Percentiles rank a stretch among this genome's conserved stretches.
These are phyloP conservation scores for Hydrotaea cyrtoneurina DNA, from an alignment of 2,888 invertebrate species.

Conservation along the genomic window DNA sequence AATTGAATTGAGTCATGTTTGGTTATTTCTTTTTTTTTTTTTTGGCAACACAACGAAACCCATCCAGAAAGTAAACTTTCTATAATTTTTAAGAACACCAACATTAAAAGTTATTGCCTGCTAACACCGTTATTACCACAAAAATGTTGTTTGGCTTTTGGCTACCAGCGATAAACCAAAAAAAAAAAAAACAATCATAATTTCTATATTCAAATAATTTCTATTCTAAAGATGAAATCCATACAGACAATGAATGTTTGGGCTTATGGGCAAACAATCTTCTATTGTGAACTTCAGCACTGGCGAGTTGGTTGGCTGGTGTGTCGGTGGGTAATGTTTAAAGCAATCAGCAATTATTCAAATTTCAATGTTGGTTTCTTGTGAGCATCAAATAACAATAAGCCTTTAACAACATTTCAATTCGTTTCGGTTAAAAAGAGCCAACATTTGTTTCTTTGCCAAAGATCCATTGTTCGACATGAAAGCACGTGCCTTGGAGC, in stretches of 20 bases:
- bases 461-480: slow-evolving; percentile 52
- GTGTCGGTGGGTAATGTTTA: background rate
- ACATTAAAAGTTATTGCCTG: background rate
- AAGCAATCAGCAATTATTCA: slow-evolving; percentile 52
- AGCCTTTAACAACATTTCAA: slow-evolving; percentile 24
- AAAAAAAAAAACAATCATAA: slow-evolving; percentile 15
- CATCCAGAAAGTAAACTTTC: slow-evolving; percentile 49
- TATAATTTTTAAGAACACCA: slow-evolving; percentile 24
- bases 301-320: background rate
- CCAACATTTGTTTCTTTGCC: background rate
- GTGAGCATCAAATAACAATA: slow-evolving; percentile 12
- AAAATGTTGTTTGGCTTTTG: slow-evolving; percentile 44
- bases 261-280: background rate
- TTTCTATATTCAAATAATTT: slow-evolving; percentile 35
- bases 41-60: background rate
- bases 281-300: slow-evolving; percentile 40
- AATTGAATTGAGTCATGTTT: slow-evolving; percentile 55
- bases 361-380: slow-evolving; percentile 20
- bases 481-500: slow-evolving; percentile 63
- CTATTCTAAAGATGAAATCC: slow-evolving; percentile 13
- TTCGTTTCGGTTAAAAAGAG: slow-evolving; percentile 24
- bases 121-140: slow-evolving; percentile 9
- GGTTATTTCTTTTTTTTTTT: too few species aligned
- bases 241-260: background rate
- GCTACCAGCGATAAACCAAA: slow-evolving; percentile 20